Conservation (phyloP, 2,888 invertebrate genomes). For the Epiperipatus broadwayi region DNA sequence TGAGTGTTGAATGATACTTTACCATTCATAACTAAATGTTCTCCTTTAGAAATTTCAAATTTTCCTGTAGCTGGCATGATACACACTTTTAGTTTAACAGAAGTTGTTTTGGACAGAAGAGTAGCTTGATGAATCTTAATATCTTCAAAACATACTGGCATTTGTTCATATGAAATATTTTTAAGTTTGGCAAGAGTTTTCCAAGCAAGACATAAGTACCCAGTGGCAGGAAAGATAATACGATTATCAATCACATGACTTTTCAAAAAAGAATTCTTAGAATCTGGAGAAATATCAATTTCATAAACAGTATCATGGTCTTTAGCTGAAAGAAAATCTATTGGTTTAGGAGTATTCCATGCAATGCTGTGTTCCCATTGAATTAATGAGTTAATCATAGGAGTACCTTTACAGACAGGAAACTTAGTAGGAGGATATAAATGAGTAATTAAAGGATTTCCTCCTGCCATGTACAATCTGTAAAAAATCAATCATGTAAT, state of each 20-base stretch:
- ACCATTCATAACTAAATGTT: conserved; percentile 27
- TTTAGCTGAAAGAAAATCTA: conserved; percentile 26
- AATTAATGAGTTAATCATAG: conserved; percentile 61
- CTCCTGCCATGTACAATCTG: conserved; percentile 56
- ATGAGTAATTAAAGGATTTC: conserved; percentile 48
- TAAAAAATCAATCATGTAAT: too few species aligned
- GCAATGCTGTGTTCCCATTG: conserved; percentile 55
- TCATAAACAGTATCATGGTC: conserved; percentile 22
- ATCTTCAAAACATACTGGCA: conserved; percentile 32
- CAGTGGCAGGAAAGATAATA: conserved; percentile 34
- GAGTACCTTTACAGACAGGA: conserved; percentile 70
- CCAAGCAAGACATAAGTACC: conserved; percentile 49
- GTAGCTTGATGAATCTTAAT: conserved; percentile 34
- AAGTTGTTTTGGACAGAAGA: conserved; percentile 35
- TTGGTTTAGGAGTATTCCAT: conserved; percentile 25
- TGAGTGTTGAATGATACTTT: too few species aligned
- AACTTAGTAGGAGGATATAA: conserved; percentile 55
- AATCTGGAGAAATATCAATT: conserved; percentile 20
- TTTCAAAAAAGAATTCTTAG: conserved; percentile 40
- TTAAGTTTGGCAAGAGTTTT: conserved; percentile 60
- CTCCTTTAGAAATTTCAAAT: conserved; percentile 29
- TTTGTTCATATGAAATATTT: conserved; percentile 32
- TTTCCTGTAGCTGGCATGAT: conserved; percentile 44
- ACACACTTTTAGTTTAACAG: conserved; percentile 24
- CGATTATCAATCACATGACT: conserved; percentile 37